A percentile compares a stretch with the other conserved stretches of the same genome.
Conservation (phyloP, 2,888 invertebrate genomes). For the Pteria penguin region DNA sequence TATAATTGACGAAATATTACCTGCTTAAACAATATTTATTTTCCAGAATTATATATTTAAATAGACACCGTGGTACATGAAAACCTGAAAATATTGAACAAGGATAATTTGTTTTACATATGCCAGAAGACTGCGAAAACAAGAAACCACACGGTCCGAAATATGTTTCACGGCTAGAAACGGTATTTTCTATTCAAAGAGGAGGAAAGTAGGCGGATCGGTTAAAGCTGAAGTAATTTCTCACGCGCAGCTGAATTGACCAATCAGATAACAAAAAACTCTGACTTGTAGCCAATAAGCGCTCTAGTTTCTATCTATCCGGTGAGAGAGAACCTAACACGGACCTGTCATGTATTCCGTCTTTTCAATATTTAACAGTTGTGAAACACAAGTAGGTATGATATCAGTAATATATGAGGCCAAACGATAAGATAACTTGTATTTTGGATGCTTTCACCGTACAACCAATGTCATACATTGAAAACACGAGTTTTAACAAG, state of each 20-base stretch:
- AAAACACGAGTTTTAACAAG: neutral
- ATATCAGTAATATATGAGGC: slow-evolving; percentile 28
- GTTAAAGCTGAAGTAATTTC: slow-evolving; percentile 19
- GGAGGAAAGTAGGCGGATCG: slow-evolving; percentile 37
- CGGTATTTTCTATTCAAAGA: neutral
- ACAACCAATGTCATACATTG: neutral
- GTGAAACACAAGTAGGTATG: slow-evolving; percentile 37
- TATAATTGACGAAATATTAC: too few relatives aligned
- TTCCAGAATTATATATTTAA: too few relatives aligned
- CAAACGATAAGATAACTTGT: slow-evolving; percentile 29
- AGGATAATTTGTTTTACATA: too few relatives aligned
- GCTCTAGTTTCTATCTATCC: slow-evolving; percentile 22
- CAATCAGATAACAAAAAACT: slow-evolving; percentile 32
- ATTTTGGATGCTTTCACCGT: neutral
- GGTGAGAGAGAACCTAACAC: slow-evolving; percentile 39
- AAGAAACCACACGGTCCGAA: neutral
- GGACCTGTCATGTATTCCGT: slow-evolving; percentile 45
- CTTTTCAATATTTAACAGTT: slow-evolving; percentile 45
- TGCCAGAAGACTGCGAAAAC: too few relatives aligned
- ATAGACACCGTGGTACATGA: too few relatives aligned
- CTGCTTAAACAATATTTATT: too few relatives aligned
- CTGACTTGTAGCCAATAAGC: too few relatives aligned
- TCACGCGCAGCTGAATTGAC: slow-evolving; percentile 40
- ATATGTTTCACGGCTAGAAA: neutral
- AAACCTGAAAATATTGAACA: too few relatives aligned